Percentiles rank a stretch among this genome's conserved stretches.
phyloP scores from a whole-genome alignment of 2,797 vertebrate genomes.

The Periparus ater region DNA sequence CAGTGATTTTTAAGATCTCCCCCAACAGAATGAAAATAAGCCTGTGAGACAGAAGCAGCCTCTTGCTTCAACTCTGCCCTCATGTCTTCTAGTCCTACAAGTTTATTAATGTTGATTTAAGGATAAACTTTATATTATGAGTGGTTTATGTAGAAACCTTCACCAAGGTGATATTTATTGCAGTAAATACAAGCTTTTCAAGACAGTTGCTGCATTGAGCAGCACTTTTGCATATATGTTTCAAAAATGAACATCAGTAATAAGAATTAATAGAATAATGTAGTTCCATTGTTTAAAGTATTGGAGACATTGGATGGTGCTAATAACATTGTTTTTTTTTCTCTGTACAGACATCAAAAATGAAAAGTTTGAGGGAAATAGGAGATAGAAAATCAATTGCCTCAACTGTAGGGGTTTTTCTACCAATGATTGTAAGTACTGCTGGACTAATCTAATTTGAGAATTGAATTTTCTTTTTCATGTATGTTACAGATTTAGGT shows the following conservation, averaged over 20 bases:
- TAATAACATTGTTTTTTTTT: neutral
- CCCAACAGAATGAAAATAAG: neutral
- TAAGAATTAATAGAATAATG: neutral
- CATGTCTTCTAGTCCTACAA: neutral
- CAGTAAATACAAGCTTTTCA: neutral
- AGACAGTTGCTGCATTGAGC: neutral
- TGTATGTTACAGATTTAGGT: neutral
- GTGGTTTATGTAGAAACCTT: neutral
- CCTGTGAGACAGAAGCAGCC: neutral
- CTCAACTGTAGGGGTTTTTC: neutral
- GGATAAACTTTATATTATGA: neutral
- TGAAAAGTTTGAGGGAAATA: neutral
- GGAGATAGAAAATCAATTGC: constrained; percentile 21
- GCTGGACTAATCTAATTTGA: neutral
- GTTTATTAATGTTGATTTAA: neutral
- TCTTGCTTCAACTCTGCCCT: neutral
- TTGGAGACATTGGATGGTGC: neutral
- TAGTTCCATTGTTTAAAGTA: neutral
- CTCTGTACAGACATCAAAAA: neutral
- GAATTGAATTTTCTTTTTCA: neutral
- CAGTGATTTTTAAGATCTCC: neutral
- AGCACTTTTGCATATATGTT: neutral
- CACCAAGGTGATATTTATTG: neutral
- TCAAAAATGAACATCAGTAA: neutral
- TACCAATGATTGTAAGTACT: constrained; percentile 15